Conservation (phyloP, 2,797 vertebrate genomes). For the Mastacembelus armatus region DNA sequence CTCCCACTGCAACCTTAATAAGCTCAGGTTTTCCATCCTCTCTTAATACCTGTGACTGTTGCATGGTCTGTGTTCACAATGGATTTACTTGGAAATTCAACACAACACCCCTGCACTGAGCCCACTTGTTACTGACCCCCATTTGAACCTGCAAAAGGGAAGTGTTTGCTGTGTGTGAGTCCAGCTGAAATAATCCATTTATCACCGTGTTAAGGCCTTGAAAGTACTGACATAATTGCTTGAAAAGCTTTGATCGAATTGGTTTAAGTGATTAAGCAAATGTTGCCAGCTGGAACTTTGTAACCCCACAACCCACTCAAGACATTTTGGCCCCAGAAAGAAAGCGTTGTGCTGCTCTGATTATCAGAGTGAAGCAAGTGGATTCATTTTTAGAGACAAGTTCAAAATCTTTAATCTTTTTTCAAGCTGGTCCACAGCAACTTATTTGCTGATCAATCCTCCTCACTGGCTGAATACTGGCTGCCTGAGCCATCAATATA, state of each 20-base stretch:
- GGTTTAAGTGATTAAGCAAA: slow-evolving; percentile 82
- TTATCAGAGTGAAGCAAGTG: slow-evolving; percentile 55
- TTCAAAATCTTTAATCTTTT: slow-evolving; percentile 70
- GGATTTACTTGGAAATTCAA: slow-evolving; percentile 43
- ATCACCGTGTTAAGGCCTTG: slow-evolving; percentile 61
- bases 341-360: slow-evolving; percentile 30
- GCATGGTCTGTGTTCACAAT: slow-evolving; percentile 30
- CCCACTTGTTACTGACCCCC: slow-evolving; percentile 58
- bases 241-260: slow-evolving; percentile 75
- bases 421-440: slow-evolving; percentile 69
- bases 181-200: slow-evolving; percentile 73
- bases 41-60: slow-evolving; percentile 23
- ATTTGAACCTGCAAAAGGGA: slow-evolving; percentile 60
- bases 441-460: slow-evolving; percentile 71
- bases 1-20: slow-evolving; percentile 31
- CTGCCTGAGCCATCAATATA: slow-evolving; percentile 41
- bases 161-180: slow-evolving; percentile 55
- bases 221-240: slow-evolving; percentile 74
- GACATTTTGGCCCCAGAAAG: slow-evolving; percentile 52
- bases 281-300: slow-evolving; percentile 75
- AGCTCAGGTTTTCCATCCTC: slow-evolving; percentile 28
- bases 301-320: slow-evolving; percentile 68
- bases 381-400: slow-evolving; percentile 67
- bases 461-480: slow-evolving; percentile 39
- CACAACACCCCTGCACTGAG: slow-evolving; percentile 40